Evolutionary conservation across 1,140 invertebrate genomes (phyloP), one percentile per base, ranked within the genome.

Genomic region (Drosophila nigrodunni): DNA sequence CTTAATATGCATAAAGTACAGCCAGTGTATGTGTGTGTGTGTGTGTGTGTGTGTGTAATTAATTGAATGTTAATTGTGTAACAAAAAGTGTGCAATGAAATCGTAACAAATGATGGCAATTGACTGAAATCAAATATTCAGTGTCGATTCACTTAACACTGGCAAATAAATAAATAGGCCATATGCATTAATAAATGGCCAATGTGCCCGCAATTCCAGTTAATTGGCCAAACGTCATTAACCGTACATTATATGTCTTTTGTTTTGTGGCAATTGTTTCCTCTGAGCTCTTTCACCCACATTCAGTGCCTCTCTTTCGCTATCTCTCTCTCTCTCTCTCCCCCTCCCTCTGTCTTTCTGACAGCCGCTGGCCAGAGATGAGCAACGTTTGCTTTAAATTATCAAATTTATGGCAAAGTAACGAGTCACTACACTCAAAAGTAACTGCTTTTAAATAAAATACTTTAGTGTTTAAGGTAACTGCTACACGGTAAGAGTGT

Each of bases 41-140:
- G 2, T 35, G 21, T n/a, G 11, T 37, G 37, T 21, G 34, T 58
- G 52, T 55, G 43, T 41, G 41, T 55, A 65, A 71, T 68, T 79
- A 82, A 79, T 82, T 59, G 49, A 82, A 71, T 54, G 64, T 83
- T 82, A 72, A 73, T 82, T 77, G 58, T 70, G 47, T 72, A 82
- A 70, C 55, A 71, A 74, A 64, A 78, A 82, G 25, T 66, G 37
- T 68, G 75, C 76, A 76, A 77, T 73, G 52, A 79, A 69, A 80
- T 66, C 49, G 59, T 68, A 79, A 65, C 43, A 21, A 75, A 72
- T 82, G 41, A 61, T 52, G 61, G 39, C 47, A 58, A 21, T 65
- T 39, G 43, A 59, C 30, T 54, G 74, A 55, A 77, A 75, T 82
- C 65, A 78, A 81, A 82, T 74, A 80, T 81, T 41, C 69, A 69